These are phyloP conservation scores for Bettongia penicillata DNA, from an alignment of 2,113 vertebrate species.

Conservation along the genomic window DNA sequence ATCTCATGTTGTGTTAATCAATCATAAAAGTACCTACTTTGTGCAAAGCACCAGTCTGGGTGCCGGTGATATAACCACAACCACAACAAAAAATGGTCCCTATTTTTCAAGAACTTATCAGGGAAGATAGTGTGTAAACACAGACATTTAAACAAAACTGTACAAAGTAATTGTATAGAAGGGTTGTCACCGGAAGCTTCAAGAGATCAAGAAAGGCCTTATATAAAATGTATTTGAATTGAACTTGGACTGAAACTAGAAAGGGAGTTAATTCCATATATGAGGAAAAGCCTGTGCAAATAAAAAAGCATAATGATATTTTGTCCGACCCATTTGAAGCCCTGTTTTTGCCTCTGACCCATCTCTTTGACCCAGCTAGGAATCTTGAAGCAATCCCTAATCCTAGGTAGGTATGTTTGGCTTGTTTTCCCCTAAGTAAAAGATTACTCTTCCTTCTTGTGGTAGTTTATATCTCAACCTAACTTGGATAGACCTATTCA, in stretches of 20 bases:
- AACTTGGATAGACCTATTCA: neutral
- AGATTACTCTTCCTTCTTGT: neutral
- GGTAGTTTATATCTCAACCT: neutral
- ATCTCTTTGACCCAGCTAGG: neutral
- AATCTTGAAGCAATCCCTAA: neutral
- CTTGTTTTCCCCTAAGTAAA: neutral
- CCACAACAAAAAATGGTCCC: neutral
- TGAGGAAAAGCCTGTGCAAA: neutral
- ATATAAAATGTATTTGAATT: too few relatives aligned
- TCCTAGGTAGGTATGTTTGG: neutral
- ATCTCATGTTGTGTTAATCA: too few relatives aligned
- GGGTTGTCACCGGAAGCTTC: too few relatives aligned
- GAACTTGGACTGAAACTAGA: too few relatives aligned
- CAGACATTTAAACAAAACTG: too few relatives aligned
- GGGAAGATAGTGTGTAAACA: too few relatives aligned
- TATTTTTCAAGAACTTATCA: too few relatives aligned
- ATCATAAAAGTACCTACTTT: conserved; percentile 10
- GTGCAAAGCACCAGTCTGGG: neutral
- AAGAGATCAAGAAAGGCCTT: too few relatives aligned
- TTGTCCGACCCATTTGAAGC: neutral
- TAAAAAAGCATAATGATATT: neutral
- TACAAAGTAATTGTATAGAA: too few relatives aligned
- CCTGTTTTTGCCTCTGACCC: neutral
- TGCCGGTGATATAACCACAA: conserved; percentile 16
- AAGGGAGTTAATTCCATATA: too few relatives aligned